phyloP scores from a whole-genome alignment of 2,797 vertebrate genomes.

The Hypotaenidia philippensis region DNA sequence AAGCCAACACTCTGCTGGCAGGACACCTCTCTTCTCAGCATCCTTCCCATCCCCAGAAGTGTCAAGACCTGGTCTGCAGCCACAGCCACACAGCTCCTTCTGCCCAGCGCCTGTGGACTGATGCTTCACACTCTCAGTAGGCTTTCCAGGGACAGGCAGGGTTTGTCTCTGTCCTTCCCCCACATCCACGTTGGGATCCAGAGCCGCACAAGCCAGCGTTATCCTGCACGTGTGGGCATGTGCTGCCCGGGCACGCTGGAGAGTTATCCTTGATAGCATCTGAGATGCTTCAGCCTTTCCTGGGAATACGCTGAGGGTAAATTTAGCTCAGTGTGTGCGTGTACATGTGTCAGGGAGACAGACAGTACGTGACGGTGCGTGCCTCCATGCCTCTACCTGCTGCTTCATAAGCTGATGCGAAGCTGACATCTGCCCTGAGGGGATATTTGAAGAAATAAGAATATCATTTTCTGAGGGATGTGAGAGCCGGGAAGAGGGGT shows the following conservation, averaged over 20 bases:
- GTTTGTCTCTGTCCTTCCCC: background rate
- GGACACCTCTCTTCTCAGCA: background rate
- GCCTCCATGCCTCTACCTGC: background rate
- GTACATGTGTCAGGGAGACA: background rate
- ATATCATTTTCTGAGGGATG: background rate
- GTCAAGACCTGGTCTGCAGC: background rate
- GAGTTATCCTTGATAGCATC: background rate
- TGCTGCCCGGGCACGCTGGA: background rate
- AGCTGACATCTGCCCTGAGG: background rate
- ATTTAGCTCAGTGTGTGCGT: background rate
- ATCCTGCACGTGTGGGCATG: accelerated
- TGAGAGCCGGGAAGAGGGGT: background rate
- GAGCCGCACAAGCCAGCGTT: background rate
- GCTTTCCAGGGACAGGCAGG: background rate
- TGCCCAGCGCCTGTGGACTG: background rate
- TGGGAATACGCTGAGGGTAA: background rate
- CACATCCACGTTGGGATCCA: accelerated
- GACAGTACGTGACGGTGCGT: background rate
- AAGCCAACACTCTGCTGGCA: background rate
- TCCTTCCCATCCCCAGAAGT: background rate
- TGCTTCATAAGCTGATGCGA: background rate
- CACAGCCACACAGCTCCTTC: background rate
- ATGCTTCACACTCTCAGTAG: background rate
- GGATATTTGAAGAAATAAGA: background rate
- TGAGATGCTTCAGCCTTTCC: background rate